Conservation (phyloP, 2,113 vertebrate genomes). For the Brachypodius melanocephalos region DNA sequence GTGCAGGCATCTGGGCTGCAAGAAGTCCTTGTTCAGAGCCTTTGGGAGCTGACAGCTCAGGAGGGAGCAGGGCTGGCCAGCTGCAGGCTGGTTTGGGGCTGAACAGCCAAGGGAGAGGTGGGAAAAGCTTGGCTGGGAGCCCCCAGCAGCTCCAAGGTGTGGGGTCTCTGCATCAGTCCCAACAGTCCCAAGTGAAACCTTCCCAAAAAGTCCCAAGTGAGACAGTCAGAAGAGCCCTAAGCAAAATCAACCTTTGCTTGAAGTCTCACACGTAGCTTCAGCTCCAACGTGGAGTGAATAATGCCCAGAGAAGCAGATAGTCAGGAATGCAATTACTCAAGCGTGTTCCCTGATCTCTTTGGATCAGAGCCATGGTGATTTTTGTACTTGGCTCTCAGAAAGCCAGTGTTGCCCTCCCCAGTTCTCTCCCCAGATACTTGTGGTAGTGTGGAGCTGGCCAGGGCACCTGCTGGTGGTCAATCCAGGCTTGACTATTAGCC, state of each 20-base stretch:
- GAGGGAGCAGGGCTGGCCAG: not conserved
- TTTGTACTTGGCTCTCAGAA: not conserved
- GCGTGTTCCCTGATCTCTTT: constrained; percentile 30
- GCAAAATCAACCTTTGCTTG: not conserved
- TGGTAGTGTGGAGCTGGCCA: constrained; percentile 27
- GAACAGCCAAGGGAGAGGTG: not conserved
- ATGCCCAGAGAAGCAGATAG: constrained; percentile 22
- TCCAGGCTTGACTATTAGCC: constrained; percentile 54
- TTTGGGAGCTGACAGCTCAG: rapidly evolving
- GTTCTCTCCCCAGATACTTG: constrained; percentile 30
- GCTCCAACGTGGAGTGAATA: not conserved
- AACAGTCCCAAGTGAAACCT: not conserved
- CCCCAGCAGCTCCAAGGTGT: not conserved
- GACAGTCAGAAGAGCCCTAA: not conserved
- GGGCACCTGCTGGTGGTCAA: constrained; percentile 38
- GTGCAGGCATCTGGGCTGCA: not conserved
- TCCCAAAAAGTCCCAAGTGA: not conserved
- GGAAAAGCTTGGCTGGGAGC: not conserved
- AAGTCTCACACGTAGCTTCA: not conserved
- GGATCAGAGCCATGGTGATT: constrained; percentile 9
- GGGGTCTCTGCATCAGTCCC: not conserved
- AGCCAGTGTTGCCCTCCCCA: not conserved
- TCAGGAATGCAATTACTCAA: constrained; percentile 17
- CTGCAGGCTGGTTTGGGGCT: not conserved
- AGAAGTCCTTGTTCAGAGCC: rapidly evolving